Percentiles rank a stretch among this genome's conserved stretches.
Conservation (phyloP, 2,113 vertebrate genomes). For the Silurus meridionalis region DNA sequence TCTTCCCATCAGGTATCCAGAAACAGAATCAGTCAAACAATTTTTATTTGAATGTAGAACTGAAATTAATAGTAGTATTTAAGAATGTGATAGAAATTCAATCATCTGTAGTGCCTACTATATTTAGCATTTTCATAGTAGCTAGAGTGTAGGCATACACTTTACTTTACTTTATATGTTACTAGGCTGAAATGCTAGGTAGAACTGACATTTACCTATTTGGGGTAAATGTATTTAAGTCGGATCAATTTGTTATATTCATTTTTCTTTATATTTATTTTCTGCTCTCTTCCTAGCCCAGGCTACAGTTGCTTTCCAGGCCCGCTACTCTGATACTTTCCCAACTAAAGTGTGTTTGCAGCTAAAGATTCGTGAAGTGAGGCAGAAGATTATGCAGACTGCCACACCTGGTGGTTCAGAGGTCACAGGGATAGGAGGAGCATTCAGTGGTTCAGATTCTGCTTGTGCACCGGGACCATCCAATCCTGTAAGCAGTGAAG, state of each 20-base stretch:
- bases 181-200: background rate
- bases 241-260: too few relatives aligned
- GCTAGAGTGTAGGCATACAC: background rate
- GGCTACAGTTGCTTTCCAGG: slow-evolving; percentile 89
- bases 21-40: background rate
- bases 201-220: background rate
- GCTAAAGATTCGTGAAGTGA: slow-evolving; percentile 90
- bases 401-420: slow-evolving; percentile 78
- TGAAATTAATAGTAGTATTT: background rate
- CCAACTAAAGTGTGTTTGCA: slow-evolving; percentile 90
- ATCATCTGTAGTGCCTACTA: background rate
- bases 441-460: slow-evolving; percentile 31
- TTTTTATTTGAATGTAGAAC: background rate
- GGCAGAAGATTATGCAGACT: slow-evolving; percentile 95
- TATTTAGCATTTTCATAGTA: background rate
- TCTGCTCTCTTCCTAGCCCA: slow-evolving; percentile 72
- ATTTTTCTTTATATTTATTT: background rate
- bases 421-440: slow-evolving; percentile 36
- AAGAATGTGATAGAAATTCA: too few relatives aligned
- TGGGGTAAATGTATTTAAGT: background rate
- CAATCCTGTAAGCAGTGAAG: slow-evolving; percentile 58
- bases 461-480: slow-evolving; percentile 61
- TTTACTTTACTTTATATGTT: background rate
- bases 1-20: slow-evolving; percentile 84
- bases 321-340: slow-evolving; percentile 87